phyloP scores from a whole-genome alignment of 2,797 vertebrate genomes.

The Gambusia yucatana region DNA sequence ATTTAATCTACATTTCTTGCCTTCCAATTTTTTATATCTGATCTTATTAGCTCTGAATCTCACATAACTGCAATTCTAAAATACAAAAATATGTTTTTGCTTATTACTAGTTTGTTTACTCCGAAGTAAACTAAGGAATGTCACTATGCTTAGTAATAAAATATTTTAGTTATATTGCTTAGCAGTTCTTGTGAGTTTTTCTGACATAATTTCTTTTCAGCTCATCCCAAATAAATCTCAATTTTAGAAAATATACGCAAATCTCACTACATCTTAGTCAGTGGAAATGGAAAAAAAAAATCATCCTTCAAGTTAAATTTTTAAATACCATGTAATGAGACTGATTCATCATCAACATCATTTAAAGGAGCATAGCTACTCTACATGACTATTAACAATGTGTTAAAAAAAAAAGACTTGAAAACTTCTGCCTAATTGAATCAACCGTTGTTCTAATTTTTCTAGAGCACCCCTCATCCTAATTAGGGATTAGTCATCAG shows the following conservation, averaged over 20 bases:
- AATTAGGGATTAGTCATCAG: conserved; percentile 61
- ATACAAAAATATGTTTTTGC: neutral
- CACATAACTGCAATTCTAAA: neutral
- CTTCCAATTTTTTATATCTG: neutral
- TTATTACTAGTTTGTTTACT: too few relatives aligned
- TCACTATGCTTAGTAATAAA: too few relatives aligned
- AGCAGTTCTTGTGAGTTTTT: neutral
- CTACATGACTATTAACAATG: conserved; percentile 25
- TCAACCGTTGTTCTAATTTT: conserved; percentile 70
- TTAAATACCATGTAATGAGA: neutral
- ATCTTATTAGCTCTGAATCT: neutral
- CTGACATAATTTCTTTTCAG: neutral
- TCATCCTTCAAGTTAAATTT: neutral
- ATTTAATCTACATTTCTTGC: neutral
- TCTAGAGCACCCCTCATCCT: conserved; percentile 62
- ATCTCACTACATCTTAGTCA: neutral
- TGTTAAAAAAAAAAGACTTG: conserved; percentile 52
- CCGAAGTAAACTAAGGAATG: too few relatives aligned
- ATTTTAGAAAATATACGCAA: neutral
- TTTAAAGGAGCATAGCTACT: neutral
- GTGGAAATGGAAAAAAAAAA: neutral
- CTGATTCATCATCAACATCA: neutral
- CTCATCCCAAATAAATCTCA: neutral
- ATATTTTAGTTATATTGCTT: neutral
- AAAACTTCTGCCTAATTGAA: conserved; percentile 66